phyloP scores from a whole-genome alignment of 2,797 vertebrate genomes.

The Cynodonichthys magdalenae region DNA sequence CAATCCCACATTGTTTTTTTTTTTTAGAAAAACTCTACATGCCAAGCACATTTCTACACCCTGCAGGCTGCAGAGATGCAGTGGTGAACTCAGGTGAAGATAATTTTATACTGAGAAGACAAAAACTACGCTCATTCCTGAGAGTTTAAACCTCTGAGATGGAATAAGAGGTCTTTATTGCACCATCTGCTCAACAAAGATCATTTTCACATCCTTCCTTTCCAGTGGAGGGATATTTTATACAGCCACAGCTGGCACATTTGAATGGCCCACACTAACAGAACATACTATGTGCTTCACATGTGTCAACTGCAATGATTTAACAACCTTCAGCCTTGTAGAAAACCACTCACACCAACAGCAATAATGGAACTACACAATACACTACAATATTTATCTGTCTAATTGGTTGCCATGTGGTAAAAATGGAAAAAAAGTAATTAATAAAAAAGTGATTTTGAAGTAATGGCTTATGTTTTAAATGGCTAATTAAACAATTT shows the following conservation, averaged over 20 bases:
- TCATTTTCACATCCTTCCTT: background rate
- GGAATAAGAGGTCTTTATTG: background rate
- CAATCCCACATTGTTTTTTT: background rate
- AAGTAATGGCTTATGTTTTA: no score
- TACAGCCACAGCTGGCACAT: background rate
- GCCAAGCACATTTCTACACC: background rate
- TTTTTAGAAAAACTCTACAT: background rate
- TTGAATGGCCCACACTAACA: no score
- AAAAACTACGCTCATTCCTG: background rate
- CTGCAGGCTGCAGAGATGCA: background rate
- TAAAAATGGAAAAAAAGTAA: no score
- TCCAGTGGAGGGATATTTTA: background rate
- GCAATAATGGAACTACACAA: no score
- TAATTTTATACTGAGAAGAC: background rate
- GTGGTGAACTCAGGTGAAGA: background rate
- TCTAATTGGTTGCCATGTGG: no score
- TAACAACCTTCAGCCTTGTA: background rate
- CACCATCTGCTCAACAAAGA: background rate
- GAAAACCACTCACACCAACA: no score
- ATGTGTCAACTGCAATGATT: no score
- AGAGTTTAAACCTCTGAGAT: background rate
- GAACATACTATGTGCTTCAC: no score
- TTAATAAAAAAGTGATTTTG: no score
- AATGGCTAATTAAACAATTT: no score
- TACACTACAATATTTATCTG: no score